Evolutionary conservation across 1,140 invertebrate genomes (phyloP), one percentile per base, ranked within the genome.

Genomic region (Spodoptera litura): DNA sequence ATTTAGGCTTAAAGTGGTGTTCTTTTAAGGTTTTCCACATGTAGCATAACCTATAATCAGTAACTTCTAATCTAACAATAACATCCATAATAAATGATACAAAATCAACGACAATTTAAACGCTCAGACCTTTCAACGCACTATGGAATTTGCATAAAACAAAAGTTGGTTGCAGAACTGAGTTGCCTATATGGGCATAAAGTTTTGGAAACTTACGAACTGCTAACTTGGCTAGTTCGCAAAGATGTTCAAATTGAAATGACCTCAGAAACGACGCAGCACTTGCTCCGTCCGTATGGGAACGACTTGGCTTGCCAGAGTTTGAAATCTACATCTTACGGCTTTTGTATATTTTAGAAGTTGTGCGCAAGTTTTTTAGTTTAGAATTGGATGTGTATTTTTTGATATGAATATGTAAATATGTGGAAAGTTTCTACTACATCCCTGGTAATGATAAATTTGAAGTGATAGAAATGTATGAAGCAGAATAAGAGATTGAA

Each of bases 141-240:
- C 62, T 66, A 66, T 66, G 38, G 27, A 77, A 77, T 66, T 77
- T 56, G 62, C 74, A 77, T 77, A 77, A 77, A 77, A 77, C 62
- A 13, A 77, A 66, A 66, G 74, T 77, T 77, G 15, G 4, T 68
- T 72, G 53, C 53, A 72, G 20, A 70, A 56, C 53, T 15, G 68
- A 55, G 52, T 49, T 76, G 51, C 51, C 51, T 66, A 59, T 56
- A 77, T 66, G 62, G 52, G 74, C 62, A 53, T 52, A 49, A 75
- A 75, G 59, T 75, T 62, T 59, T 64, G 49, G 49, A 53, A 64
- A 75, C 59, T 75, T 77, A 55, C 74, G 61, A 66, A 77, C 61
- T 66, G 51, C 35, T 68, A 77, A 77, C 27, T 68, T 77, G 51
- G 62, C 62, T 55, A 77, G 62, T 66, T 68, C 52, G 15, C 74